Evolutionary conservation across 2,113 vertebrate species (phyloP).

Genomic region (Noctilio leporinus): DNA sequence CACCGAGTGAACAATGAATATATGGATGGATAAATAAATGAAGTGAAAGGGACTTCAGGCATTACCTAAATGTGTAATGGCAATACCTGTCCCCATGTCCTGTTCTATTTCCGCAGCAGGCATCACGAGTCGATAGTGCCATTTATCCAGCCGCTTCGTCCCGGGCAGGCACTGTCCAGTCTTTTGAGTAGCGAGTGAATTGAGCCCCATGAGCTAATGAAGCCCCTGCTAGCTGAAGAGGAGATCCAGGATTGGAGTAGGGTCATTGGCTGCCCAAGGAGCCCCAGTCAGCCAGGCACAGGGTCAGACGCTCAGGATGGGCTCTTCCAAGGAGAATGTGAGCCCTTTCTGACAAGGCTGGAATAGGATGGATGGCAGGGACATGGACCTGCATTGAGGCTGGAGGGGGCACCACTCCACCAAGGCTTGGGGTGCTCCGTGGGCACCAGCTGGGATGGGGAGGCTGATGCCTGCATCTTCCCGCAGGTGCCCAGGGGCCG

Average conservation of each 20-base stretch:
- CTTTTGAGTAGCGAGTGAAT: not conserved
- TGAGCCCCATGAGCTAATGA: rapidly evolving
- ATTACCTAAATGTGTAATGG: not conserved
- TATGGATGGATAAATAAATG: not conserved
- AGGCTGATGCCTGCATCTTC: not conserved
- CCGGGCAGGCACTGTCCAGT: rapidly evolving
- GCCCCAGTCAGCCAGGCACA: not conserved
- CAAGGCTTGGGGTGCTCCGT: not conserved
- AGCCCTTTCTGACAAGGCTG: too few species aligned
- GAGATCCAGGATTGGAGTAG: not conserved
- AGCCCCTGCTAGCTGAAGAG: not conserved
- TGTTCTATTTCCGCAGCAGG: not conserved
- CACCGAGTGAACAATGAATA: not conserved
- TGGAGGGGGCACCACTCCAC: not conserved
- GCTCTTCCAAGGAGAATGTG: not conserved
- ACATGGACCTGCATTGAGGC: rapidly evolving
- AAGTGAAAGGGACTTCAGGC: not conserved
- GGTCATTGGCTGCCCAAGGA: rapidly evolving
- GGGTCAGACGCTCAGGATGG: not conserved
- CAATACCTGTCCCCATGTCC: rapidly evolving
- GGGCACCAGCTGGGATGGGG: not conserved
- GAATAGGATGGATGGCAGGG: not conserved
- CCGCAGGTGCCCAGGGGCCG: conserved; percentile 66
- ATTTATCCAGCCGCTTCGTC: not conserved
- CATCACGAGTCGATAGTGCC: not conserved